Conservation (phyloP, 1,140 invertebrate species). For the Pygmarrhopalites habei region DNA sequence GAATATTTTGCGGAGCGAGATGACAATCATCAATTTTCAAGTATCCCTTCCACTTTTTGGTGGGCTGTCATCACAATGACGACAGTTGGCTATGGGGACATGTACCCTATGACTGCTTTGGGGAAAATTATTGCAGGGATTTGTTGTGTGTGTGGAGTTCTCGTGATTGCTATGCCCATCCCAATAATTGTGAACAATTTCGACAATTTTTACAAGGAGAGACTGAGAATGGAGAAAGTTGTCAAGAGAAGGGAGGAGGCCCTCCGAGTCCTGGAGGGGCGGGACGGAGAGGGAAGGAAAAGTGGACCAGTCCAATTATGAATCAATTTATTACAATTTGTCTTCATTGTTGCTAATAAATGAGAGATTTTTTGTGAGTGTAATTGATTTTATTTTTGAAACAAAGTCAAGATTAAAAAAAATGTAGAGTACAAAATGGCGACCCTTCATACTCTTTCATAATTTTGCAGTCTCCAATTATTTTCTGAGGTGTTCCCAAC, state of each 20-base stretch:
- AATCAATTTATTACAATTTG: too few species aligned
- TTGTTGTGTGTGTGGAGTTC: constrained; percentile 99
- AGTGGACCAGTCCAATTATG: too few species aligned
- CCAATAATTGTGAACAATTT: constrained; percentile 99
- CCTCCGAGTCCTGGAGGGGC: too few species aligned
- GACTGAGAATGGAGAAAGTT: constrained; percentile 97
- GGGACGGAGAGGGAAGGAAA: too few species aligned
- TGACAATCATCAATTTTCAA: constrained; percentile 93
- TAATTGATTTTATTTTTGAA: too few species aligned
- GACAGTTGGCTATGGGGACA: constrained; percentile 98
- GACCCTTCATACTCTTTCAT: too few species aligned
- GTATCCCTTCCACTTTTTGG: constrained; percentile 99
- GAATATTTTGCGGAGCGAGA: constrained; percentile 99
- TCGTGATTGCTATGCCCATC: constrained; percentile 99
- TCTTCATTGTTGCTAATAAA: too few species aligned
- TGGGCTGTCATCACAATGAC: constrained; percentile 96
- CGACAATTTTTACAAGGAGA: constrained; percentile 99
- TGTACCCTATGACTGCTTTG: constrained; percentile 88
- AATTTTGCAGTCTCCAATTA: too few species aligned
- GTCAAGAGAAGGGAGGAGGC: constrained; percentile 90
- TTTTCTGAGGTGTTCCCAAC: too few species aligned
- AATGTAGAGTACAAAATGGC: too few species aligned
- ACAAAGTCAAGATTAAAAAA: too few species aligned
- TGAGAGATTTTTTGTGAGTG: too few species aligned
- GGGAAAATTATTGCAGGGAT: constrained; percentile 95